Percentiles rank a stretch among this genome's conserved stretches.
phyloP scores from a whole-genome alignment of 2,113 vertebrate species.

The Illadopsis cleaveri region DNA sequence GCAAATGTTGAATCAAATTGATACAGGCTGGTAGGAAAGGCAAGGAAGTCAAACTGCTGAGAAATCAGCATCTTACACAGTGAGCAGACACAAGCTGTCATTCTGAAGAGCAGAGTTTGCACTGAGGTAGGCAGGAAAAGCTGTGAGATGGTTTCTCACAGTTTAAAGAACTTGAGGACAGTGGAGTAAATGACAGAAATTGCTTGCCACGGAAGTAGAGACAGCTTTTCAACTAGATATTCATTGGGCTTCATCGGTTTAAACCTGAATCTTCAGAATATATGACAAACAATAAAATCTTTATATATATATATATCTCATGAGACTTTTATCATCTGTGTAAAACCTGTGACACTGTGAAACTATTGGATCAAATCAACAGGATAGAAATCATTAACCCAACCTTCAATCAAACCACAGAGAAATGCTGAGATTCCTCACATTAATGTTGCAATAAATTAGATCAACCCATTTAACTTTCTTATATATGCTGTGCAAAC shows the following conservation, averaged over 20 bases:
- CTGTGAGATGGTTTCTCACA: not conserved
- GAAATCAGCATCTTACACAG: not conserved
- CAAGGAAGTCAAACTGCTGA: not conserved
- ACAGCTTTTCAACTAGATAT: not conserved
- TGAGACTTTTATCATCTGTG: not conserved
- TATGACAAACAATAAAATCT: not conserved
- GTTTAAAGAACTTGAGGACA: not conserved
- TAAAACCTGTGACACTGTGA: not conserved
- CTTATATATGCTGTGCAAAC: not conserved
- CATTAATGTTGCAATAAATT: not conserved
- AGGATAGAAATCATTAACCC: not conserved
- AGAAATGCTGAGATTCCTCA: not conserved
- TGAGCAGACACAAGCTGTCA: not conserved
- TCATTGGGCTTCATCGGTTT: not conserved
- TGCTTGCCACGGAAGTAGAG: not conserved
- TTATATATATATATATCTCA: not conserved
- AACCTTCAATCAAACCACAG: not conserved
- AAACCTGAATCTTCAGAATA: not conserved
- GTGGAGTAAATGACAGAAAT: not conserved
- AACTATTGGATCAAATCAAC: not conserved
- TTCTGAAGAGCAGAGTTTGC: not conserved
- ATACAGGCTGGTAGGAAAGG: not conserved
- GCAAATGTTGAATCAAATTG: not conserved
- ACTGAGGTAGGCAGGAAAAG: not conserved
- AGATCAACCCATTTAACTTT: not conserved